phyloP scores from a whole-genome alignment of 2,797 vertebrate species.

The Sparus aurata region DNA sequence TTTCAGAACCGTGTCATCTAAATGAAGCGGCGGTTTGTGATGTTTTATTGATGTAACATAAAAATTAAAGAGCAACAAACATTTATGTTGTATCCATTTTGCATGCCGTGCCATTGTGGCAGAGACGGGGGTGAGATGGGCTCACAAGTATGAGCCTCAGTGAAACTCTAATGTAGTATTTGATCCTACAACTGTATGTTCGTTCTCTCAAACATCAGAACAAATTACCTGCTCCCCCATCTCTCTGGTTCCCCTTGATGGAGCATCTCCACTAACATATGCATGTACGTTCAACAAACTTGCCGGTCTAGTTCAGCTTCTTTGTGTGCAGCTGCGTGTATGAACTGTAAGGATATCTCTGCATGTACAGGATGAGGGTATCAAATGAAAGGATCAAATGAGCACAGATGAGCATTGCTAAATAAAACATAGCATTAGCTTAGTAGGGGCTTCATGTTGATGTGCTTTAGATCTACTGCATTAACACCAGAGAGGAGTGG shows the following conservation, averaged over 20 bases:
- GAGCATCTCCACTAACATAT: constrained; percentile 32
- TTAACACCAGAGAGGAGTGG: not conserved
- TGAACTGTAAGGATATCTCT: constrained; percentile 18
- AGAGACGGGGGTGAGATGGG: constrained; percentile 37
- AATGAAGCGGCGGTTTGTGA: constrained; percentile 75
- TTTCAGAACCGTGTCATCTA: constrained; percentile 73
- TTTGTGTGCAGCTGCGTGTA: not conserved
- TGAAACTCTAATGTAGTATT: constrained; percentile 64
- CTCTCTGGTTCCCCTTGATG: constrained; percentile 39
- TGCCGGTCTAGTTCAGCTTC: not conserved
- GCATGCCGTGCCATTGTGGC: constrained; percentile 54
- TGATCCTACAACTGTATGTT: constrained; percentile 51
- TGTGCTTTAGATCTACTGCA: constrained; percentile 36
- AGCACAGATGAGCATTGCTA: constrained; percentile 29
- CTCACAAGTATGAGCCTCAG: constrained; percentile 46
- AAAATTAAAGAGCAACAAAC: constrained; percentile 83
- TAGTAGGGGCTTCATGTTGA: constrained; percentile 10
- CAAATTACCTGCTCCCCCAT: constrained; percentile 39
- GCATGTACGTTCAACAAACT: not conserved
- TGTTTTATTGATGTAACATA: constrained; percentile 84
- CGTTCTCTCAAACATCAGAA: constrained; percentile 42
- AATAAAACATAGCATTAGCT: constrained; percentile 60
- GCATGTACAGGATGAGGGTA: constrained; percentile 16
- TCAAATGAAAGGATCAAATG: constrained; percentile 58
- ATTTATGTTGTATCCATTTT: constrained; percentile 79